Evolutionary conservation across 2,113 vertebrate species (phyloP).

Genomic region (Mustela nigripes): DNA sequence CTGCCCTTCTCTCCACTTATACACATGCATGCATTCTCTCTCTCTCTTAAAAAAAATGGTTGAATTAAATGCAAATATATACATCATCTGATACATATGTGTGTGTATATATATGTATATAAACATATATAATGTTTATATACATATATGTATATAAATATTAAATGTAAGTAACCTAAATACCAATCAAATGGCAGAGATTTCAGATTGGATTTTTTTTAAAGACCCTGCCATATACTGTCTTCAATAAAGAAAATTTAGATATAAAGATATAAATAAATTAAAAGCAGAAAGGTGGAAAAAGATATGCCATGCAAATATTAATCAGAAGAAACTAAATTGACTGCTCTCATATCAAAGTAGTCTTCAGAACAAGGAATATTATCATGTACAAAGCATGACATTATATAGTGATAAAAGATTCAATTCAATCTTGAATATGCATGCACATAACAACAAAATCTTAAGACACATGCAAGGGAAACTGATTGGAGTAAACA

Average conservation of each 20-base stretch:
- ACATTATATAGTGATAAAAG: neutral
- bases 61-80: neutral
- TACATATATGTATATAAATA: neutral
- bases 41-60: neutral
- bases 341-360: neutral
- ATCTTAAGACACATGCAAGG: neutral
- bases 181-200: neutral
- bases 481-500: neutral
- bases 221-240: neutral
- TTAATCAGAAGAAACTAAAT: neutral
- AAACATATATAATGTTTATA: neutral
- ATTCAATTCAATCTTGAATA: neutral
- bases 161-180: neutral
- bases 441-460: neutral
- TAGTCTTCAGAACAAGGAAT: neutral
- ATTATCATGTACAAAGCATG: neutral
- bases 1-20: neutral
- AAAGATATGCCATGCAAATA: neutral
- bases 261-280: neutral
- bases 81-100: no score
- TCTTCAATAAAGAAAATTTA: neutral
- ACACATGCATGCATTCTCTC: neutral
- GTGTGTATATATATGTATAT: no score
- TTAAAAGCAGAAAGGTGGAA: neutral
- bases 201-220: neutral